Evolutionary conservation across 2,113 vertebrate genomes (phyloP), one percentile per base, ranked within the genome.

Genomic region (Hippoglossus stenolepis): DNA sequence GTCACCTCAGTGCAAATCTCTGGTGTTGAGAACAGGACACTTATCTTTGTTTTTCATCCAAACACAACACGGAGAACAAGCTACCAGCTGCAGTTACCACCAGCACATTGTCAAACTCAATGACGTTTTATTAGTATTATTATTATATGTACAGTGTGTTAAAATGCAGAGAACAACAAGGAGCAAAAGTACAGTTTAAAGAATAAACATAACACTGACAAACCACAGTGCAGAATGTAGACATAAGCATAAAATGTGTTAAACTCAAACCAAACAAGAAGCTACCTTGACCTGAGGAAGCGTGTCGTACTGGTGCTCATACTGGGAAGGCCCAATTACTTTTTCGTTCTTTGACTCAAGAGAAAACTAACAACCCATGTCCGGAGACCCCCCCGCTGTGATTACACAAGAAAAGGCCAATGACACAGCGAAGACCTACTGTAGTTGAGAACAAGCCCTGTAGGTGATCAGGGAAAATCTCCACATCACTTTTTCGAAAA

Each of bases 241-340:
- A 51, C 17, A 51, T 1, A 18, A 51, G 18, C 4, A 31, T 6
- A 31, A 31, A 1, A n/a, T 53, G 1, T 53, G 49, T 53, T 9
- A 2, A 53, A 8, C 51, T 53, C n/a, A 15, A 53, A 9, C 6
- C 51, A 20, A 53, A n/a, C 20, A n/a, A n/a, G 20, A 53, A 2
- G 5, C 14, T 53, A 10, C 18, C 18, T n/a, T 14, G 7, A 53
- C n/a, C 49, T n/a, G 17, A 9, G 51, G 51, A 3, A n/a, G 20
- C 51, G 0, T n/a, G 51, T 53, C 8, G 0, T 7, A n/a, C 17
- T 8, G 14, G 63, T 62, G 70, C 24, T 31, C 82, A 75, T 49
- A 59, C 67, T 43, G 83, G 70, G 70, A 73, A 68, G 70, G 31
- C 18, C 83, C 73, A 80, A 80, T 90, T 89, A 87, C 38, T 40